phyloP scores from a whole-genome alignment of 2,113 vertebrate species.

The Ondatra zibethicus region DNA sequence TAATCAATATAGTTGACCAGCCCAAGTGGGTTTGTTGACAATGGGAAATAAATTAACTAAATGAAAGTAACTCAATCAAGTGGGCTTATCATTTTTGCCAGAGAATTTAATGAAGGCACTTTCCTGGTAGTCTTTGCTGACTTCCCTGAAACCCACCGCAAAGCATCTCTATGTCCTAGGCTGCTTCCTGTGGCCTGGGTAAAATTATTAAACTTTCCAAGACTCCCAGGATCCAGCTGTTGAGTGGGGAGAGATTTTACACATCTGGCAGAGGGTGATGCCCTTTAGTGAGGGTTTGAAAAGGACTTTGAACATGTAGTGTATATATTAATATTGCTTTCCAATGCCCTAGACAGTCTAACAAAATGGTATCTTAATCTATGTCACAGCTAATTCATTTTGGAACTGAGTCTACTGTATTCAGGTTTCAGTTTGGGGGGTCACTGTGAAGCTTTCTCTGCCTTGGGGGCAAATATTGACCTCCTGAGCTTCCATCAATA shows the following conservation, averaged over 20 bases:
- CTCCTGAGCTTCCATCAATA: conserved; percentile 70
- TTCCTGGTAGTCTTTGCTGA: background rate
- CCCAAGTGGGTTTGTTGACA: background rate
- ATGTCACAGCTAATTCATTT: conserved; percentile 61
- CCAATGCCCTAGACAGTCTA: conserved; percentile 49
- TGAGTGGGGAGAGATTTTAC: background rate
- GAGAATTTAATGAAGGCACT: conserved; percentile 1
- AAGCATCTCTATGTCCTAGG: background rate
- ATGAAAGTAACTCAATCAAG: conserved; percentile 5
- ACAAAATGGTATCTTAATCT: conserved; percentile 73
- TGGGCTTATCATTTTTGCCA: background rate
- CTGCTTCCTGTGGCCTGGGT: background rate
- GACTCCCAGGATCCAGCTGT: conserved; percentile 36
- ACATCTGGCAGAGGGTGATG: conserved; percentile 15
- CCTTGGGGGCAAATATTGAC: conserved; percentile 78
- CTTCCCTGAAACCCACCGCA: background rate
- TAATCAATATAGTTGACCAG: background rate
- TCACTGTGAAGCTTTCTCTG: conserved; percentile 75
- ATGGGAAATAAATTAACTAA: background rate
- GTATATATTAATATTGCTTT: conserved; percentile 62
- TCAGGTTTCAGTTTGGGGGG: conserved; percentile 63
- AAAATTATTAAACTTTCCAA: conserved; percentile 53
- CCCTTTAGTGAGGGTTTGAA: conserved; percentile 54
- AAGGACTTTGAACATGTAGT: conserved; percentile 54
- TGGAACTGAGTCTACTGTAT: conserved; percentile 59